These are phyloP conservation scores for Halcyon chelicuti DNA, from an alignment of 2,797 vertebrate species.

Conservation along the genomic window DNA sequence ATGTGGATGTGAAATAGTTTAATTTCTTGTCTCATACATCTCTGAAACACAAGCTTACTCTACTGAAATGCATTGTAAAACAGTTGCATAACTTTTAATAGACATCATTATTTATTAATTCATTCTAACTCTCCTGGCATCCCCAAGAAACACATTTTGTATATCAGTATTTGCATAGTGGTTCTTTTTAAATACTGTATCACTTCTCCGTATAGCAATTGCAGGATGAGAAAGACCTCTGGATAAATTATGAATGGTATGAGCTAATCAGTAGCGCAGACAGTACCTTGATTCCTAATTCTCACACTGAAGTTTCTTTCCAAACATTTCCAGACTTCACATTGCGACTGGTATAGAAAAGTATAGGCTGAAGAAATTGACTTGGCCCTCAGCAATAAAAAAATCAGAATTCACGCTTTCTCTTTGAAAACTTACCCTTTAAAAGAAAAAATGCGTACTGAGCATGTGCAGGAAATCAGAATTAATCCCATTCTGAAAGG, in stretches of 20 bases:
- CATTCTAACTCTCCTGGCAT: not conserved
- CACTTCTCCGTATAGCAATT: not conserved
- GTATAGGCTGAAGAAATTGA: not conserved
- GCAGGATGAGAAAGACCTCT: not conserved
- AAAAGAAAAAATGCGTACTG: not conserved
- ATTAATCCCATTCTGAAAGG: not conserved
- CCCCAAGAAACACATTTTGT: not conserved
- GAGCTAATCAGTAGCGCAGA: not conserved
- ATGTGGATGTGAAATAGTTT: not conserved
- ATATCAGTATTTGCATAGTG: not conserved
- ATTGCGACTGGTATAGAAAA: not conserved
- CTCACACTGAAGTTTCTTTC: not conserved
- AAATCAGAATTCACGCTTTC: not conserved
- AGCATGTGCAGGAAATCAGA: not conserved
- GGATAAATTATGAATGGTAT: not conserved
- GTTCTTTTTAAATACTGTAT: not conserved
- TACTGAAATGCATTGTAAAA: not conserved
- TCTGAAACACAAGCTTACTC: not conserved
- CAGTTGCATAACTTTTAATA: not conserved
- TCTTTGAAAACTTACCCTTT: not conserved
- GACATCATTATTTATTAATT: not conserved
- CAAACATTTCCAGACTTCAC: not conserved
- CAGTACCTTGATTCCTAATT: not conserved
- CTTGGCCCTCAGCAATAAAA: not conserved
- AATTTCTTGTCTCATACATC: not conserved